Evolutionary conservation across 35 echinoderm and acorn worm species (phyloP).

Genomic region (Chiridota heheva): DNA sequence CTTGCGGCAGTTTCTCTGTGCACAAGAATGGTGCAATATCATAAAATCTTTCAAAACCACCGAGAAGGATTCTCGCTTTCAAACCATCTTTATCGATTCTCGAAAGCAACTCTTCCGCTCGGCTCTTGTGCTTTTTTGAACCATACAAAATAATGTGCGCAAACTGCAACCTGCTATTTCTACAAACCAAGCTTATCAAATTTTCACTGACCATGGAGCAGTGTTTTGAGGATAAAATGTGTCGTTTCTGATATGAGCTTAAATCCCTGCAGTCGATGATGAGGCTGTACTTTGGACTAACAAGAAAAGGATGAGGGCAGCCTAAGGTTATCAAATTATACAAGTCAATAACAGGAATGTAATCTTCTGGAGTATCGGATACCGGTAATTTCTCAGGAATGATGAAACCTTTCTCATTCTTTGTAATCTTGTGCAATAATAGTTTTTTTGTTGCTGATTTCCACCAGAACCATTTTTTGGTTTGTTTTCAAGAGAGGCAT

Average conservation of each 20-base stretch:
- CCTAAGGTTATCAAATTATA: slow-evolving; percentile 79
- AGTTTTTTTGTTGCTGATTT: too few species aligned
- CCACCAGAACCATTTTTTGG: too few species aligned
- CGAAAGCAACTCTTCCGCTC: not conserved
- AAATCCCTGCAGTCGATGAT: slow-evolving; percentile 69
- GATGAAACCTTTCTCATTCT: slow-evolving; percentile 46
- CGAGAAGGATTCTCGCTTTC: slow-evolving; percentile 56
- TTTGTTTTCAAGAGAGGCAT: too few species aligned
- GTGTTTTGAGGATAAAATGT: slow-evolving; percentile 73
- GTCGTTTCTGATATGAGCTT: slow-evolving; percentile 23
- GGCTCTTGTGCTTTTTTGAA: slow-evolving; percentile 19
- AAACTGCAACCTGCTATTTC: slow-evolving; percentile 46
- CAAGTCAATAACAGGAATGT: slow-evolving; percentile 57
- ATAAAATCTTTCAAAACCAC: slow-evolving; percentile 58
- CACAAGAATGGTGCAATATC: slow-evolving; percentile 68
- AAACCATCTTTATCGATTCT: slow-evolving; percentile 40
- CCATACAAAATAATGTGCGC: slow-evolving; percentile 75
- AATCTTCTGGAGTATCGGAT: slow-evolving; percentile 33
- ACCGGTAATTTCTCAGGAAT: slow-evolving; percentile 21
- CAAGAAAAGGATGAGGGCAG: slow-evolving; percentile 61
- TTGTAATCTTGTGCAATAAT: too few species aligned
- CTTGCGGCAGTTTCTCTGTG: slow-evolving; percentile 51
- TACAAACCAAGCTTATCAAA: slow-evolving; percentile 68
- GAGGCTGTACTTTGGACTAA: slow-evolving; percentile 63
- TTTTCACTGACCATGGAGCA: slow-evolving; percentile 70